Base-by-base conservation (phyloP, 2,113 vertebrate species). In the Monarcha castaneiventris region DNA sequence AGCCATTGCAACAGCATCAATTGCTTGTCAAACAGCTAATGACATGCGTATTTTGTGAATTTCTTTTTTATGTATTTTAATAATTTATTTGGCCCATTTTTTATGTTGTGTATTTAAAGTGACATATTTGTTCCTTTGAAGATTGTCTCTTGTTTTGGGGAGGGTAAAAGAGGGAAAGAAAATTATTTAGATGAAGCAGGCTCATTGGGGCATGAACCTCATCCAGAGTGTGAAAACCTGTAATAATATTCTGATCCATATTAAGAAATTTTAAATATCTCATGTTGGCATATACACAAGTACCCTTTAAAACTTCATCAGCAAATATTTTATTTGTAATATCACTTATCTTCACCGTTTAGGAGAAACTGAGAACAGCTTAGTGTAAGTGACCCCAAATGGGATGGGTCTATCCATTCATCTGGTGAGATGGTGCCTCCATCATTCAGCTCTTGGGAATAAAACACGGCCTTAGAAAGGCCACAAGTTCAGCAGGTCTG, bases 51-150 rank as follows among this genome's bases (percentile, higher is more conserved):
- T 92, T 95, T 72, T 76, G 23, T 35, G 23, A 84, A 95, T 93
- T 64, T 18, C 85, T 91, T 97, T 97, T 96, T 95, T 43, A 93
- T 62, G 67, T 89, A 93, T 96, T 97, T 97, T 95, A 97, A 97
- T 97, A 96, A 98, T 97, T 97, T 97, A 97, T 98, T 97, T 96
- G 95, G 97, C 97, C 95, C 96, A 94, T 95, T 97, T 98, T 96
- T 97, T 90, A 84, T 93, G 90, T 91, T 96, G 64, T 84, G 74
- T 93, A 92, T 96, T 98, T 97, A 93, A 97, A 96, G 95, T 94
- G 89, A 96, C 89, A 89, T 82, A 96, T 96, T 97, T 97, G 97
- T 96, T 97, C 88, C 96, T 98, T 97, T 97, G 96, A 98, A 97
- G 96, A 96, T 85, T 97, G 82, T 80, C 66, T 95, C 91, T 94